phyloP scores from a whole-genome alignment of 2,888 invertebrate genomes.

The Drosophila paracracens region DNA sequence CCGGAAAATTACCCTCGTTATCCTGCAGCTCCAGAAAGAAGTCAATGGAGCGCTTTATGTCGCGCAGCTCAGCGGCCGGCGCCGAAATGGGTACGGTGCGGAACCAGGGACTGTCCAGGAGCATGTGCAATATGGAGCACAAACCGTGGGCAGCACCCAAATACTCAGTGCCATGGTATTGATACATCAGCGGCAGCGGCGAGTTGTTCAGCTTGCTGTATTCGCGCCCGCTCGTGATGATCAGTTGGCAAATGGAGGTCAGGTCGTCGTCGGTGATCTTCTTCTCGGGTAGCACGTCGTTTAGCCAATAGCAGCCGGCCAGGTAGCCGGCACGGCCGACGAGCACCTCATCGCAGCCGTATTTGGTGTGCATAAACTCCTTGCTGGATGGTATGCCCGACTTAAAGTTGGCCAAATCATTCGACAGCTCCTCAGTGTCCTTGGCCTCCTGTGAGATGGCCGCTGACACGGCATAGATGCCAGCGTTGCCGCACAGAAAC shows the following conservation, averaged over 20 bases:
- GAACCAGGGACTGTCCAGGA: slow-evolving; percentile 87
- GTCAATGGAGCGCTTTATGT: slow-evolving; percentile 89
- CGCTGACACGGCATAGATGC: slow-evolving; percentile 90
- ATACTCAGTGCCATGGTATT: slow-evolving; percentile 86
- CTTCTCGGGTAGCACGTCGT: slow-evolving; percentile 81
- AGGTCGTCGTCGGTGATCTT: slow-evolving; percentile 86
- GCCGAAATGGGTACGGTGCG: slow-evolving; percentile 74
- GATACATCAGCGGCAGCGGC: slow-evolving; percentile 91
- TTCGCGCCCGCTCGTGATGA: slow-evolving; percentile 89
- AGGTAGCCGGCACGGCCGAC: slow-evolving; percentile 94
- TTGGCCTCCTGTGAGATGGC: slow-evolving; percentile 86
- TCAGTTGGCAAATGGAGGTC: slow-evolving; percentile 88
- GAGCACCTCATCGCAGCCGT: slow-evolving; percentile 93
- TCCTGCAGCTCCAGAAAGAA: slow-evolving; percentile 87
- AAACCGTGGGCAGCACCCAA: slow-evolving; percentile 89
- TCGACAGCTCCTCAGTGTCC: slow-evolving; percentile 85
- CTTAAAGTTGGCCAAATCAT: slow-evolving; percentile 83
- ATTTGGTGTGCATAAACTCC: slow-evolving; percentile 87
- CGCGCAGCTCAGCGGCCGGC: slow-evolving; percentile 83
- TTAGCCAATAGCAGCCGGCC: slow-evolving; percentile 91
- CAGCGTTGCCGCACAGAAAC: slow-evolving; percentile 92
- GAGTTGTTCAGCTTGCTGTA: slow-evolving; percentile 88
- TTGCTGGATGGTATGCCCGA: slow-evolving; percentile 85
- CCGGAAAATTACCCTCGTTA: slow-evolving; percentile 90
- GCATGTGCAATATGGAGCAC: slow-evolving; percentile 88